Base-by-base conservation (phyloP, 2,888 invertebrate genomes). In the Papilio demoleus region DNA sequence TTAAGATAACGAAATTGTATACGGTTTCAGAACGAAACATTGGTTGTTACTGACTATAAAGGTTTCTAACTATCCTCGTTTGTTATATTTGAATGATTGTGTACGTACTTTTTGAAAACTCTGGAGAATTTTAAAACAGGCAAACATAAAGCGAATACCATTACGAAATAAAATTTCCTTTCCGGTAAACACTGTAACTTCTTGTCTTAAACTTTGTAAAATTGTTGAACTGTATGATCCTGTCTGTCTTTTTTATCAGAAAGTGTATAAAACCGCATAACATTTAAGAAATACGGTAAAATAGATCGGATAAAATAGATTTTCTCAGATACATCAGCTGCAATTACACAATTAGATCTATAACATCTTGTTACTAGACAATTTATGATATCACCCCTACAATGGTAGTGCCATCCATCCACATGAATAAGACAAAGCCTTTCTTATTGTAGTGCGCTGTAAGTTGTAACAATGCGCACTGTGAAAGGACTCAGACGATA, bases 401-500 rank as follows among this genome's bases (percentile, higher is more conserved):
- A 56, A 31, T 31, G 4, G 47, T 3, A 17, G 45, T 56, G 17
- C n/a, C 17, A 38, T 59, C 19, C 14, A 59, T 36, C 59, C 22
- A 36, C 34, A 36, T 9, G 14, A 59, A 12, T 22, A 59, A 59
- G 19, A 38, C 34, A 59, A 59, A 3, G 27, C 3, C 60, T 60
- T 22, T 40, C 40, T 24, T n/a, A 40, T 38, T 61, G 12, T 6
- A 53, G 19, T 36, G 22, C 17, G 40, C n/a, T 27, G 40, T 61
- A 61, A 53, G 19, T 61, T 61, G 50, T 53, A 50, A 67, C 40
- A 56, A 53, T 67, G 53, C 58, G 47, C 62, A 8, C 53, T 24
- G 36, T 58, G 47, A 58, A 45, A 63, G 62, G 58, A 58, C 58
- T 59, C 42, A 14, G 22, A 63, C 67, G 31, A 65, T 42, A 58